Evolutionary conservation across 1,140 invertebrate genomes (phyloP).

Genomic region (Dendrolimus kikuchii): DNA sequence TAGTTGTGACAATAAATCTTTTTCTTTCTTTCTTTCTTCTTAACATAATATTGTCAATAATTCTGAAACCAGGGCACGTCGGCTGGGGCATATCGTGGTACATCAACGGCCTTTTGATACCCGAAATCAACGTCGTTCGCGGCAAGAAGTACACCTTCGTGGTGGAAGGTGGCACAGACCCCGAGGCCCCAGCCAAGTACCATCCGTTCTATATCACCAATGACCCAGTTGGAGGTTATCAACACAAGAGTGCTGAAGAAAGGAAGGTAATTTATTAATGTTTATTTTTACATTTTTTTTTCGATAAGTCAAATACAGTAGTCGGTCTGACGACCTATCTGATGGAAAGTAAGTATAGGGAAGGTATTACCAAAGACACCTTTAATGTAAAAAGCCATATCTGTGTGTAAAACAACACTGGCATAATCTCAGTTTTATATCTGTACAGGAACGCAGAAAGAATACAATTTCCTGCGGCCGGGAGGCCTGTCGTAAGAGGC

Average conservation of each 20-base stretch:
- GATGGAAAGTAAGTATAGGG: no score
- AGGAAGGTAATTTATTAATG: slow-evolving; percentile 74
- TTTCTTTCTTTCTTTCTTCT: neutral
- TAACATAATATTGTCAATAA: neutral
- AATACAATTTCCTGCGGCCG: no score
- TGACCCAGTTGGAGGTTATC: slow-evolving; percentile 91
- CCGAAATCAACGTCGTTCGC: slow-evolving; percentile 92
- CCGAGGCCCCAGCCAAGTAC: slow-evolving; percentile 84
- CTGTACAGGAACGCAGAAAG: no score
- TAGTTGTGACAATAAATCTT: no score
- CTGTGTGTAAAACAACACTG: no score
- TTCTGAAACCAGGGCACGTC: slow-evolving; percentile 80
- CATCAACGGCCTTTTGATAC: slow-evolving; percentile 94
- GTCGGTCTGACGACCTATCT: no score
- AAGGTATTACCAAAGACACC: no score
- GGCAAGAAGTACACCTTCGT: slow-evolving; percentile 94
- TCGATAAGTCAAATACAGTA: no score
- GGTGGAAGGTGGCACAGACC: slow-evolving; percentile 88
- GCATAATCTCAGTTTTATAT: no score
- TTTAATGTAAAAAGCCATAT: no score
- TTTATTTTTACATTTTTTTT: slow-evolving; percentile 1
- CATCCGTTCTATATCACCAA: slow-evolving; percentile 98
- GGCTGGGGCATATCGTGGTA: slow-evolving; percentile 97
- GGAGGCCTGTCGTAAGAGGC: no score
- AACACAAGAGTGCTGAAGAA: slow-evolving; percentile 88